Conservation (phyloP, 2,113 vertebrate genomes). For the Anguilla japonica region DNA sequence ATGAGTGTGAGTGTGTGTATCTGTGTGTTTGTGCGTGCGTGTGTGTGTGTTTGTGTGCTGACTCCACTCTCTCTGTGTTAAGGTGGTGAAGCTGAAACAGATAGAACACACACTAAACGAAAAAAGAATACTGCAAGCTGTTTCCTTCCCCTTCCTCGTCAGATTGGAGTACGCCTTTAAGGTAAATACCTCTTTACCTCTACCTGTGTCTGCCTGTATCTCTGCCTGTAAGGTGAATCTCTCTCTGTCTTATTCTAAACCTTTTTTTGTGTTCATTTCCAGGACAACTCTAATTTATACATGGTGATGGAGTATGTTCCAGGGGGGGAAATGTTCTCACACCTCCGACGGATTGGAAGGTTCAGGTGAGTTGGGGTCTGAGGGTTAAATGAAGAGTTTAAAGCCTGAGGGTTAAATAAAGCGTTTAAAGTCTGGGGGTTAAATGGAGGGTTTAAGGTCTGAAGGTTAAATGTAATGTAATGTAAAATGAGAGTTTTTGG, state of each 20-base stretch:
- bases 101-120: constrained; percentile 99
- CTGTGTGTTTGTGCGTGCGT: background rate
- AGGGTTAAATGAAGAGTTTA: no score
- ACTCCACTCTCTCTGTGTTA: constrained; percentile 9
- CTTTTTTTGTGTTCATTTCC: constrained; percentile 30
- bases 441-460: no score
- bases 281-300: constrained; percentile 99
- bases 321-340: constrained; percentile 99
- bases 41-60: background rate
- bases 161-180: constrained; percentile 97
- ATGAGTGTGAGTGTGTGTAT: background rate
- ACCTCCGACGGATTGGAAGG: constrained; percentile 97
- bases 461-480: no score
- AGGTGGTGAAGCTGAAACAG: constrained; percentile 99
- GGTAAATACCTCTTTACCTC: background rate
- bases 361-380: constrained; percentile 79
- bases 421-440: no score
- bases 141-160: constrained; percentile 98
- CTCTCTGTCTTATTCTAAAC: background rate
- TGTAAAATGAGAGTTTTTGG: no score
- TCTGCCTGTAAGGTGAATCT: background rate
- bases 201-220: no score
- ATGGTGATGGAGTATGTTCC: constrained; percentile 99
- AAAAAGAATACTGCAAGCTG: constrained; percentile 98
- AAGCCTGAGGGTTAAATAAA: no score